Evolutionary conservation across 92 coral and sea anemone genomes (phyloP), one percentile per base, ranked within the genome.

Genomic region (Phenganax subtilis): DNA sequence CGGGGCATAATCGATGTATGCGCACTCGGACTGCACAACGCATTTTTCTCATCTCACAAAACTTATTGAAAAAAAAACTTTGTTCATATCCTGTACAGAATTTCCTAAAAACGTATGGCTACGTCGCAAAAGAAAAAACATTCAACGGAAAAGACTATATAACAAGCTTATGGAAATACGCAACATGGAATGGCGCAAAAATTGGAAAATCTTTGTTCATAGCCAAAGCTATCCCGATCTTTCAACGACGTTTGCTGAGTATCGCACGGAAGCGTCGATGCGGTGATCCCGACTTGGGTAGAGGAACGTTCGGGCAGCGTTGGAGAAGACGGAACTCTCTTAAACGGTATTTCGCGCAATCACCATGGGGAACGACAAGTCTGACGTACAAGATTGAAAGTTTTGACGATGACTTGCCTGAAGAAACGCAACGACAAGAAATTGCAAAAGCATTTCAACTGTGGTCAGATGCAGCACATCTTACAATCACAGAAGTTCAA

Each of bases 361-460:
- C 73, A 71, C 85, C 78, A 30, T 87, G 90, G 90, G 77, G 75
- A 9, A 80, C 65, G 17, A 84, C 69, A 15, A 37, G 71, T 12
- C 77, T 87, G 55, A 80, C 80, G 6, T 87, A 87, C 17, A 87
- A 80, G 12, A 84, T 84, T 69, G 88, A 80, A 62, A 67, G 55
- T 27, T 87, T 62, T 56, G 83, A 82, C 63, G 27, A 67, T 14
- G 90, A 87, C 76, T 54, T 87, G 83, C 37, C 88, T 10, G 20
- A 6, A 66, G 51, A 59, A 66, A 70, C n/a, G 17, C 90, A 87
- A 75, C 67, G 83, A 54, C 15, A 67, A 25, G 76, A 84, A 75
- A 80, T 87, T 25, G 85, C 87, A 59, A 84, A 84, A 76, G 90
- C 90, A 6, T 87, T 87, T 31, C 84, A 85, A 67, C 11, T 87